Evolutionary conservation across 2,797 vertebrate genomes (phyloP), one percentile per base, ranked within the genome.

Genomic region (Eulemur mongoz): DNA sequence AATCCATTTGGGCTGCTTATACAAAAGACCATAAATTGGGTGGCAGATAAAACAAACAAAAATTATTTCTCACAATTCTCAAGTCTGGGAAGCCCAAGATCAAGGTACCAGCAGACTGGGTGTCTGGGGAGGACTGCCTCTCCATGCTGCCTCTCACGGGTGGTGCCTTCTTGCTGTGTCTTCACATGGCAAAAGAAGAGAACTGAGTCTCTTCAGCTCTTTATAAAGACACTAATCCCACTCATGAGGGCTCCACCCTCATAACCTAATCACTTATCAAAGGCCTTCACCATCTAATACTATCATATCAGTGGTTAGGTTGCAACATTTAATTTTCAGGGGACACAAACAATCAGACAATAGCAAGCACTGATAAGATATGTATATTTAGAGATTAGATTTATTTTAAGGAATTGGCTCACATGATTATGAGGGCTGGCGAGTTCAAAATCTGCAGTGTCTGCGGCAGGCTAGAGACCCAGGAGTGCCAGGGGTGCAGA

Each of bases 161-260:
- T 1, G 17, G 0, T 2, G 2, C 8, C 35, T 81, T 83, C 17
- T 22, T 32, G 0, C 17, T n/a, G 8, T 38, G 43, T 18, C 35
- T 20, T 61, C 30, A 27, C 7, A 2, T 70, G 57, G 7, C 15
- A 0, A 13, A 43, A 63, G 17, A 80, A 23, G 11, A 38, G 2
- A 89, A 63, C 10, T 0, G 10, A 8, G 32, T 57, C 48, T 40
- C 22, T 27, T 43, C 38, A 65, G 30, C 9, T 20, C 30, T 81
- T 23, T 18, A 17, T 35, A 18, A 18, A 0, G 14, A 2, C 7
- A 18, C 40, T 23, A 38, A 69, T 35, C 22, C 35, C 48, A 27
- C 22, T 45, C 32, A 10, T 2, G 11, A 54, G 27, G 54, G 38
- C 17, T 35, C 14, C 0, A 22, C 15, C 12, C 12, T 35, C 9